These are phyloP conservation scores for Acleris holmiana DNA, from an alignment of 2,888 invertebrate species.

Conservation along the genomic window DNA sequence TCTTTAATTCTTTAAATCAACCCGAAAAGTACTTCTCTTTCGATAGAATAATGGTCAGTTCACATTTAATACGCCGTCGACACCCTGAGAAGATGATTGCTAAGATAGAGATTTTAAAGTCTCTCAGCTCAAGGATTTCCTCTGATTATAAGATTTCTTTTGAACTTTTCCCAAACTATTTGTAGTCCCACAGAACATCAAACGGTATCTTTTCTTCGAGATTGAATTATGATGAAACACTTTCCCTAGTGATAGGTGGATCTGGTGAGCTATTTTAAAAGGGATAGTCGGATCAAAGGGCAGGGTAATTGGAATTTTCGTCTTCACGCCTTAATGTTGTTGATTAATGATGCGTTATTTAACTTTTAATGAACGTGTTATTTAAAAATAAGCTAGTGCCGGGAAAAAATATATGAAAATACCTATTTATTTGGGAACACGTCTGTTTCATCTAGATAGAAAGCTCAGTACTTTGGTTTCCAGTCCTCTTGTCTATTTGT, in stretches of 20 bases:
- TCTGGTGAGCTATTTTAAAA: conserved; percentile 32
- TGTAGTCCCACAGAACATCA: conserved; percentile 16
- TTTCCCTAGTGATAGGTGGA: conserved; percentile 22
- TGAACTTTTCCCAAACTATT: conserved; percentile 17
- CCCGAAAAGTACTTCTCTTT: too few relatives aligned
- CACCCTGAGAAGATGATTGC: too few relatives aligned
- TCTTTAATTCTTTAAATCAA: too few relatives aligned
- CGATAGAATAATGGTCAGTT: too few relatives aligned
- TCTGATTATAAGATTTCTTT: conserved; percentile 3
- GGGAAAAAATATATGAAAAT: too few relatives aligned
- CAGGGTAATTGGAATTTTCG: conserved; percentile 18
- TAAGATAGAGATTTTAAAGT: background rate
- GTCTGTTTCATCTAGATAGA: too few relatives aligned
- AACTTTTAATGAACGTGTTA: conserved; percentile 7
- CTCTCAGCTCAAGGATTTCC: background rate
- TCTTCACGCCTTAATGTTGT: conserved; percentile 22
- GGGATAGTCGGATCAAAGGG: conserved; percentile 29
- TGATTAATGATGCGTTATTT: too few relatives aligned
- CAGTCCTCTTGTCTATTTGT: too few relatives aligned
- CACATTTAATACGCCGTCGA: too few relatives aligned
- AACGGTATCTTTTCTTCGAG: conserved; percentile 15
- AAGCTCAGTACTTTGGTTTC: too few relatives aligned
- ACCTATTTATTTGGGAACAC: too few relatives aligned
- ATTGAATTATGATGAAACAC: conserved; percentile 32
- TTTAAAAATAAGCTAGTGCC: background rate